Evolutionary conservation across 2,888 invertebrate genomes (phyloP).

Genomic region (Agonopterix alstromeriana): DNA sequence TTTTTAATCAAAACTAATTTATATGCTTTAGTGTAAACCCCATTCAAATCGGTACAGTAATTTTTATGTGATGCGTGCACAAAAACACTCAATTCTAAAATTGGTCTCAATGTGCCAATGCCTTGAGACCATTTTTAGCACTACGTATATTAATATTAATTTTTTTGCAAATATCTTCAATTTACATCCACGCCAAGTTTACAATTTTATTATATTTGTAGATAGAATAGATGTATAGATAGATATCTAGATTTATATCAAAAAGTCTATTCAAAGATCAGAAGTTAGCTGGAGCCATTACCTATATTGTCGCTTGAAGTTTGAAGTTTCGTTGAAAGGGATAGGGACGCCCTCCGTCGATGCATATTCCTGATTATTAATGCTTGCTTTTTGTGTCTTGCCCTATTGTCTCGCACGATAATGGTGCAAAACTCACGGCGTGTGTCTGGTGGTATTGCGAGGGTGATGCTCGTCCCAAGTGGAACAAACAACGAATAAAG

Average conservation of each 20-base stretch:
- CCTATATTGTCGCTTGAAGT: constrained; percentile 47
- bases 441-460: constrained; percentile 64
- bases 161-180: too few relatives aligned
- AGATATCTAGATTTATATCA: neutral
- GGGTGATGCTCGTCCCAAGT: constrained; percentile 72
- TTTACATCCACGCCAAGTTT: too few relatives aligned
- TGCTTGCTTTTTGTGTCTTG: constrained; percentile 69
- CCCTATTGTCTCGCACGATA: constrained; percentile 62
- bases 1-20: too few relatives aligned
- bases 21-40: too few relatives aligned
- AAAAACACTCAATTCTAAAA: too few relatives aligned
- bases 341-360: constrained; percentile 50
- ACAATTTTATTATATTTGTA: too few relatives aligned
- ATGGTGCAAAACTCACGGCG: constrained; percentile 64
- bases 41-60: too few relatives aligned
- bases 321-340: constrained; percentile 48
- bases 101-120: too few relatives aligned
- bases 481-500: constrained; percentile 75
- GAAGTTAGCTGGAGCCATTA: constrained; percentile 21
- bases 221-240: too few relatives aligned
- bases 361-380: constrained; percentile 75
- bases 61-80: too few relatives aligned
- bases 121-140: too few relatives aligned
- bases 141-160: too few relatives aligned
- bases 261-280: constrained; percentile 1